Base-by-base conservation (phyloP, 2,888 invertebrate species). In the Xylocampa areola region DNA sequence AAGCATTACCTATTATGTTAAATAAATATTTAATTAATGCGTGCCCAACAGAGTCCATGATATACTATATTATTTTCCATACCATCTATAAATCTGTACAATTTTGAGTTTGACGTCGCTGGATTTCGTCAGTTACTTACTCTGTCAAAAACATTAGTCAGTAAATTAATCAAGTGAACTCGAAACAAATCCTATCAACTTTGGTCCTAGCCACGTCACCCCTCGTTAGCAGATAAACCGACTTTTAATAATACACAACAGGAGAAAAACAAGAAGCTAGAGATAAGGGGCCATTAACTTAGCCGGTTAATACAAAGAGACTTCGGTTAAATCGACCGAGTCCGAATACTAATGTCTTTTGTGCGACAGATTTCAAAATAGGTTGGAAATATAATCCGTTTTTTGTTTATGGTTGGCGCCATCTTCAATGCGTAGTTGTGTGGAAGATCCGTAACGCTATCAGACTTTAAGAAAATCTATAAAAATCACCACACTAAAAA, bases 251-350 rank as follows among this genome's bases (percentile, higher is more conserved):
- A 87, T 81, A 80, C 73, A 85, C 81, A 81, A 85, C 81, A 82
- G 85, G 86, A 89, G 85, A 88, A 88, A 81, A 85, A 83, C 81
- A 82, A 86, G 82, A 58, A 84, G 82, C 80, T 64, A 49, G 27
- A 81, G 93, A 93, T 92, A 93, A 89, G 80, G 59, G 11, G 79
- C 80, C 89, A 89, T 91, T 91, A 91, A 91, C 87, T 89, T 86
- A 74, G 81, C 79, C 77, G 81, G 84, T 86, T 90, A 91, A 91
- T 90, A 86, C 83, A 81, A 85, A 73, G 80, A 81, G 90, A 88
- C 89, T 73, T 61, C 68, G 80, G 85, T 82, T 86, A 87, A 87
- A 89, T 87, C 75, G 83, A 83, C 80, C 79, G 82, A 76, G 80
- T 68, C 65, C 64, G 67, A 69, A 66, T 62, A 63, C 54, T 69